Conservation (phyloP, 2,888 invertebrate genomes). For the Latrodectus elegans region DNA sequence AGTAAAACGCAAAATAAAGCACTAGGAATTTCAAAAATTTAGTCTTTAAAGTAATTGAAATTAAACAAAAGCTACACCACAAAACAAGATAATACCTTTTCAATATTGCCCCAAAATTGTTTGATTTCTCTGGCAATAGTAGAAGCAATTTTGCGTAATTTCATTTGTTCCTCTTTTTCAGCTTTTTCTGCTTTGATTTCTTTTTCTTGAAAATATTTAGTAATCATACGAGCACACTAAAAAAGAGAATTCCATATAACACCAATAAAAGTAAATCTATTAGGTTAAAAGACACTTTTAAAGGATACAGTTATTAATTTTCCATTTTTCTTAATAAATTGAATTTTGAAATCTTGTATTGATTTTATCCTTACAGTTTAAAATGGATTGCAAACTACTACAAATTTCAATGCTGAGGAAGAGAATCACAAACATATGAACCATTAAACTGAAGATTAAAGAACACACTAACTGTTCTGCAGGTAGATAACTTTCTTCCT, state of each 20-base stretch:
- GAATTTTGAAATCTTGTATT: no score
- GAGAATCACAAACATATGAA: no score
- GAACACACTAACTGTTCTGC: no score
- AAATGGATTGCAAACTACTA: no score
- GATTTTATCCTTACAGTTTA: no score
- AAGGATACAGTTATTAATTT: no score
- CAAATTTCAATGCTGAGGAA: no score
- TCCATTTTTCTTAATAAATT: no score
- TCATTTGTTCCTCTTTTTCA: conserved; percentile 91
- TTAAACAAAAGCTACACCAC: background rate
- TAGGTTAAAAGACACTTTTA: no score
- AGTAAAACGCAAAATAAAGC: background rate
- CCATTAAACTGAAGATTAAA: no score
- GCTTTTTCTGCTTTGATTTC: conserved; percentile 91
- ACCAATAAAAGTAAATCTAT: no score
- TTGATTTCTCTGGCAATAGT: conserved; percentile 94
- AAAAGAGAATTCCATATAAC: conserved; percentile 69
- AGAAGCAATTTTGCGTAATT: conserved; percentile 88
- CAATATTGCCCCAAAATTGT: conserved; percentile 96
- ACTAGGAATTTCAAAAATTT: background rate
- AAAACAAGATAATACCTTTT: conserved; percentile 82
- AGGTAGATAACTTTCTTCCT: no score
- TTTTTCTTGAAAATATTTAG: conserved; percentile 86
- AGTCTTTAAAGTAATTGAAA: background rate
- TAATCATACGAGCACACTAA: conserved; percentile 89